phyloP scores from a whole-genome alignment of 2,113 vertebrate genomes.

The Corynorhinus townsendii region DNA sequence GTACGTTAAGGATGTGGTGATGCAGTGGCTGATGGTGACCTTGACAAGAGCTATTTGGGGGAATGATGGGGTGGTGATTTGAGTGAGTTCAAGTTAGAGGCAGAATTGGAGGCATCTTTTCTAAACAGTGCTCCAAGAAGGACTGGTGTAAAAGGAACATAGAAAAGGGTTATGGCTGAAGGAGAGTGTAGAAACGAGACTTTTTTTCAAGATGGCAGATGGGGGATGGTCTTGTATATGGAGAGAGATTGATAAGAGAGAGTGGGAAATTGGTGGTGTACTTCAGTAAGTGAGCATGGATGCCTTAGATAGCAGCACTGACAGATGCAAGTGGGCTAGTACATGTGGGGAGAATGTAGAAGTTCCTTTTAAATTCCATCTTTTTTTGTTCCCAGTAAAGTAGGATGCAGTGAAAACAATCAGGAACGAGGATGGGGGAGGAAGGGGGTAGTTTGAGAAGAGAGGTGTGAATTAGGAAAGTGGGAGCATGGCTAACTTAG shows the following conservation, averaged over 20 bases:
- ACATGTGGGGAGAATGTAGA: neutral
- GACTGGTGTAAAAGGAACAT: neutral
- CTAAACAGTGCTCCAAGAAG: neutral
- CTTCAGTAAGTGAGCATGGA: neutral
- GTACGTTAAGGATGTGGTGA: neutral
- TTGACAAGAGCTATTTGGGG: conserved; percentile 8
- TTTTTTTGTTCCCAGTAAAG: neutral
- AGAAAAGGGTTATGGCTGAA: neutral
- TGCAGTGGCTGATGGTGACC: neutral
- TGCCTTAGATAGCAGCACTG: conserved; percentile 11
- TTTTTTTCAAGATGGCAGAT: neutral
- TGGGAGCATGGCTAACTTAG: neutral
- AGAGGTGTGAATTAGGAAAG: neutral
- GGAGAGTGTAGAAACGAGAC: neutral
- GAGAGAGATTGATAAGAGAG: neutral
- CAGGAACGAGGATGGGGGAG: neutral
- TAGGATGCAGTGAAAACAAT: neutral
- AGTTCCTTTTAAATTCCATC: neutral
- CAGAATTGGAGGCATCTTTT: neutral
- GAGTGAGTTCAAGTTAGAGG: neutral
- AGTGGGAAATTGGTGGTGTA: neutral
- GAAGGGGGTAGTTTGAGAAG: neutral
- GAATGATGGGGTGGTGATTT: neutral
- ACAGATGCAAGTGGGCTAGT: neutral
- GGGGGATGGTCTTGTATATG: neutral